Conservation (phyloP, 2,113 vertebrate species). For the Lampris megalopsis region DNA sequence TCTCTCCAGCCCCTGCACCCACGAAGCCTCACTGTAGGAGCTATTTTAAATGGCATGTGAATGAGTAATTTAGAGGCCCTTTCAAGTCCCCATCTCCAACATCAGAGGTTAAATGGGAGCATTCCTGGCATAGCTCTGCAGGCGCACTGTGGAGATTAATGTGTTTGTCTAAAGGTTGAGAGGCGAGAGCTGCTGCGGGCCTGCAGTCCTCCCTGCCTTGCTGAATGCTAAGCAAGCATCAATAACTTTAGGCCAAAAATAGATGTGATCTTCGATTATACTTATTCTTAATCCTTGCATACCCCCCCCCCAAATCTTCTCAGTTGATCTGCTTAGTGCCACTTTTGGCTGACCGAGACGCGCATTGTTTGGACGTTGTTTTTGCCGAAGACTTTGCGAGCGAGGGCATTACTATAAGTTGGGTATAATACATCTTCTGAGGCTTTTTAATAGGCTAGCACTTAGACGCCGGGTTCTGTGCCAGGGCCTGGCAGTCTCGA, state of each 20-base stretch:
- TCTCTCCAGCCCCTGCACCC: constrained; percentile 22
- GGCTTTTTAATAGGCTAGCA: constrained; percentile 64
- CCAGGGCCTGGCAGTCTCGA: constrained; percentile 67
- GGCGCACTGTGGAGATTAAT: constrained; percentile 66
- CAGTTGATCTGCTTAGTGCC: constrained; percentile 31
- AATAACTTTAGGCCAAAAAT: constrained; percentile 59
- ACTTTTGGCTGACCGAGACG: constrained; percentile 31
- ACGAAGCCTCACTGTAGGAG: constrained; percentile 18
- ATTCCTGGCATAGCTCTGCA: constrained; percentile 70
- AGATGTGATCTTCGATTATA: constrained; percentile 31
- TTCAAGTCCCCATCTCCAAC: constrained; percentile 55
- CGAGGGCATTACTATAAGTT: constrained; percentile 38
- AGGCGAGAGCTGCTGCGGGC: constrained; percentile 22
- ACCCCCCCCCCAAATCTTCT: constrained; percentile 22
- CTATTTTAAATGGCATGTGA: constrained; percentile 37
- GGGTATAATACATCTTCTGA: constrained; percentile 57
- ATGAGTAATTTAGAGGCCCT: constrained; percentile 58
- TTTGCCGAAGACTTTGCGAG: constrained; percentile 47
- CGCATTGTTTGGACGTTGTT: constrained; percentile 58
- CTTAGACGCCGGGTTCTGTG: constrained; percentile 55
- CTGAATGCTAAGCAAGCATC: constrained; percentile 29
- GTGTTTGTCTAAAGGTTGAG: constrained; percentile 61
- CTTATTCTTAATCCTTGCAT: constrained; percentile 21
- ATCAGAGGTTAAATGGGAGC: constrained; percentile 58
- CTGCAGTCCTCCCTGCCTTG: constrained; percentile 46